phyloP scores from a whole-genome alignment of 2,797 vertebrate species.

The Pseudomugil gertrudae region DNA sequence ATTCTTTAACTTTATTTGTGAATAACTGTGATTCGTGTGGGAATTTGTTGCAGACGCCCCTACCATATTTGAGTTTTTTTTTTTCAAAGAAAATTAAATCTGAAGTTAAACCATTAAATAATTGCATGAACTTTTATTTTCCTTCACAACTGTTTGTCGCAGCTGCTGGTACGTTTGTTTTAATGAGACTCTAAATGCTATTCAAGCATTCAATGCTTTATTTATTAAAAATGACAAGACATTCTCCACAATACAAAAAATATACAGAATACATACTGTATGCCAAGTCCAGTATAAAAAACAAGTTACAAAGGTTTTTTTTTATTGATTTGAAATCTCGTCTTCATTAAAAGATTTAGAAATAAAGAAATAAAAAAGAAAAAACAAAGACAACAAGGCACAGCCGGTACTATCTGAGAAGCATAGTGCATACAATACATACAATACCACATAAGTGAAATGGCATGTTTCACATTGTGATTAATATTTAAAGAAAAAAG shows the following conservation, averaged over 20 bases:
- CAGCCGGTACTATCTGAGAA: constrained; percentile 93
- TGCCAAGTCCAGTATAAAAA: constrained; percentile 87
- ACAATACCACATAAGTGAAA: constrained; percentile 69
- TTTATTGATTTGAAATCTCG: constrained; percentile 84
- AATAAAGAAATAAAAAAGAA: constrained; percentile 78
- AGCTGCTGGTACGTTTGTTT: not conserved
- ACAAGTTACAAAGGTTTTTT: constrained; percentile 83
- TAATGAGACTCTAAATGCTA: not conserved
- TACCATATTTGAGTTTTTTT: constrained; percentile 85
- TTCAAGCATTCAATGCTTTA: constrained; percentile 81
- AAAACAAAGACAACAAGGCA: constrained; percentile 82
- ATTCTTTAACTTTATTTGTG: constrained; percentile 97
- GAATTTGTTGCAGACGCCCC: constrained; percentile 84
- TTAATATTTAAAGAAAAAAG: constrained; percentile 46
- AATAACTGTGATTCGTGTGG: constrained; percentile 88
- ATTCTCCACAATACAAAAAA: constrained; percentile 89
- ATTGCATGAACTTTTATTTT: not conserved
- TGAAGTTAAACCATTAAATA: constrained; percentile 72
- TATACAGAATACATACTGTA: constrained; percentile 86
- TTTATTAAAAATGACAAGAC: constrained; percentile 86
- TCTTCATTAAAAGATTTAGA: constrained; percentile 87
- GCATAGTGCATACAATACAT: constrained; percentile 89
- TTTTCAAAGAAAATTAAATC: constrained; percentile 86
- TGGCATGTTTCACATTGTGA: constrained; percentile 83
- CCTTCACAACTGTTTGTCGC: not conserved